Percentiles rank a stretch among this genome's conserved stretches.
Evolutionary conservation across 2,113 vertebrate genomes (phyloP).

Genomic region (Anoura caudifer): DNA sequence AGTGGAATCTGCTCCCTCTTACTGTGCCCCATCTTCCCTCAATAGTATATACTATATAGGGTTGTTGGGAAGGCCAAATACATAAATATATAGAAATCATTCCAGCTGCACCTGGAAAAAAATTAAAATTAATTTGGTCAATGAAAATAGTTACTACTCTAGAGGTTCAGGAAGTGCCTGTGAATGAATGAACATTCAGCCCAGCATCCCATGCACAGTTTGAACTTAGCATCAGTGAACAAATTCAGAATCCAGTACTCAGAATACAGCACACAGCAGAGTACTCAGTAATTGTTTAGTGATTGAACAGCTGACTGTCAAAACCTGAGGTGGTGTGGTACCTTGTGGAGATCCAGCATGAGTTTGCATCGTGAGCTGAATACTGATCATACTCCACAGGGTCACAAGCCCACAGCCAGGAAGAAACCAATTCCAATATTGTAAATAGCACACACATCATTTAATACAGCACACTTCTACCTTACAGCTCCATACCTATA

Average conservation of each 20-base stretch:
- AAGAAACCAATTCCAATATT: slow-evolving; percentile 38
- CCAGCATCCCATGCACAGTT: neutral
- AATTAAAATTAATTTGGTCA: neutral
- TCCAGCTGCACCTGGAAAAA: neutral
- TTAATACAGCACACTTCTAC: neutral
- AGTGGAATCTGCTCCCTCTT: too few species aligned
- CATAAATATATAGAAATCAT: neutral
- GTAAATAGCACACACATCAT: neutral
- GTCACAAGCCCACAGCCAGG: neutral
- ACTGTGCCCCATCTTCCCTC: too few species aligned
- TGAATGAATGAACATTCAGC: neutral
- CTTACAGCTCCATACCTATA: rapidly evolving
- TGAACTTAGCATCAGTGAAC: slow-evolving; percentile 27
- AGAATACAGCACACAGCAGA: neutral
- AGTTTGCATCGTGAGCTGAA: slow-evolving; percentile 1
- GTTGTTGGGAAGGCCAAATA: neutral
- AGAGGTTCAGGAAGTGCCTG: neutral
- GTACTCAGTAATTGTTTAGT: slow-evolving; percentile 50
- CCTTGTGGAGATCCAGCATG: neutral
- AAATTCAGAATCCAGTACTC: neutral
- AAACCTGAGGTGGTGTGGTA: neutral
- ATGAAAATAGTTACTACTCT: neutral
- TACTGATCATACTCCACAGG: slow-evolving; percentile 41
- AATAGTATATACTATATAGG: neutral
- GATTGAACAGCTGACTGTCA: slow-evolving; percentile 49